phyloP scores from a whole-genome alignment of 37 sponge, comb jelly and placozoan species.

The Trichoplax adhaerens region DNA sequence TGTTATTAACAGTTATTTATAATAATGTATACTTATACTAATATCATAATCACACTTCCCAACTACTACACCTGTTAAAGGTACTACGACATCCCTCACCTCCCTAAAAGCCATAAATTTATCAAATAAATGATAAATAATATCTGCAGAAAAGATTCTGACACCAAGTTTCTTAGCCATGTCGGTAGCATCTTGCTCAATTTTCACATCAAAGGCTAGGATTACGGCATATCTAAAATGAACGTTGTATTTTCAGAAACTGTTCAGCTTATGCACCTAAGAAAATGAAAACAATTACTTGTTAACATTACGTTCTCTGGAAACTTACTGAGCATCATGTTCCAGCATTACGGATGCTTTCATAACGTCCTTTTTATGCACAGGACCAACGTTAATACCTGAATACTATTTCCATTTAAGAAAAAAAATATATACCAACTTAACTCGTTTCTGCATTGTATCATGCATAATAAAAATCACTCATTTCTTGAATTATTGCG shows the following conservation, averaged over 20 bases:
- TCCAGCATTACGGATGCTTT: constrained; percentile 90
- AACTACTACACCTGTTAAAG: neutral
- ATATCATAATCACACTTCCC: no score
- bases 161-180: constrained; percentile 80
- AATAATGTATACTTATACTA: no score
- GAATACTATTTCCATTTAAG: neutral
- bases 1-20: no score
- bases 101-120: constrained; percentile 79
- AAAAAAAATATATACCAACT: neutral
- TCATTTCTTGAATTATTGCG: neutral
- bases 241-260: no score
- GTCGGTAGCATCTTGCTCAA: constrained; percentile 92
- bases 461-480: neutral
- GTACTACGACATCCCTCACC: constrained; percentile 13
- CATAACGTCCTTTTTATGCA: constrained; percentile 98
- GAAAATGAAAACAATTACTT: neutral
- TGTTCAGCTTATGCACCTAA: no score
- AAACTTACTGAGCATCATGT: constrained; percentile 70
- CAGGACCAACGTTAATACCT: constrained; percentile 41
- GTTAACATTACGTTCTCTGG: neutral
- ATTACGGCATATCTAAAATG: constrained; percentile 78
- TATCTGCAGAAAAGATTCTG: constrained; percentile 88
- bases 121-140: constrained; percentile 98
- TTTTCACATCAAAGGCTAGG: constrained; percentile 90
- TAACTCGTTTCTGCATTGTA: neutral